Evolutionary conservation across 2,888 invertebrate species (phyloP), one percentile per base, ranked within the genome.

Genomic region (Eristalis arbustorum): DNA sequence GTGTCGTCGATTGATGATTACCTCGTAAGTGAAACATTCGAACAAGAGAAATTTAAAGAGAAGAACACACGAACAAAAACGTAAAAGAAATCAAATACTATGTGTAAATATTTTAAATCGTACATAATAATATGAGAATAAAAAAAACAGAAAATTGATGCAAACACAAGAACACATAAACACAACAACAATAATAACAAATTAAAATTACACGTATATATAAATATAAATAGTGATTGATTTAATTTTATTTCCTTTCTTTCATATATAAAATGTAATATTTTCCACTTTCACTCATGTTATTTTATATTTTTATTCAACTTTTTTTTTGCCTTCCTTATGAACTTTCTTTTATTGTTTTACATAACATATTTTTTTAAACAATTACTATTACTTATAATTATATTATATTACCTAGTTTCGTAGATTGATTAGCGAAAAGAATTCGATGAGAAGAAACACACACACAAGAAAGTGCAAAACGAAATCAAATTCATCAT

Each of bases 101-200:
- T 78, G 79, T 87, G 87, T 87, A 87, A 87, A 87, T 87, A 87
- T 63, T 83, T 83, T 78, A 78, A 87, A 75, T 67, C 69, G 69
- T 77, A 85, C 73, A 77, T 72, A 49, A 49, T n/a, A 68, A 80
- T 69, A 69, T 66, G 78, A 69, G 68, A 11, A 76, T 28, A 74
- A 74, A 56, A 0, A 61, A 37, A n/a, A n/a, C n/a, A n/a, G n/a
- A n/a, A n/a, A n/a, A n/a, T n/a, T n/a, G 14, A 61, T 34, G 42
- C 4, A 14, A 63, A 28, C 62, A 64, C 40, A 71, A 66, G n/a
- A n/a, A 31, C 31, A 8, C 8, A 31, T 31, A 31, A 34, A 66
- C 25, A 42, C 13, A 28, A 66, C 11, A 66, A 13, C 37, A 37
- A 13, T 1, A 49, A 72, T 31, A 62, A 73, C 74, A 59, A 74